Evolutionary conservation across 92 coral and sea anemone genomes (phyloP), one percentile per base, ranked within the genome.

Genomic region (Actinostola sp.): DNA sequence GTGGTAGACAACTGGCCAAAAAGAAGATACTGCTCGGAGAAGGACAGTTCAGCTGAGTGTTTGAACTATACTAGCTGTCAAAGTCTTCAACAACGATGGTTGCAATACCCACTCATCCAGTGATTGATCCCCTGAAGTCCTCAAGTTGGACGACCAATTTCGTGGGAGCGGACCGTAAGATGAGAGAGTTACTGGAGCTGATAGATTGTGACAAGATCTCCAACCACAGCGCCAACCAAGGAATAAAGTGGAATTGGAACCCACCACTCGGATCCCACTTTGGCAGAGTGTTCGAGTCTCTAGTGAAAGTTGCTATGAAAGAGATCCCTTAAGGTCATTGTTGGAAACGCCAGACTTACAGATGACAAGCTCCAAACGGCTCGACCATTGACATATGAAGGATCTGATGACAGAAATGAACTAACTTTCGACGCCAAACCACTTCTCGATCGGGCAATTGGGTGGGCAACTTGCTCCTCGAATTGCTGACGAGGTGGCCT

Each of bases 201-300:
- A 44, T 75, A 50, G 63, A 67, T 66, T 34, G 56, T 6, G 63
- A 36, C 8, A 68, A 36, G 43, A 59, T 68, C 31, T 14, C 27
- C 11, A 63, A 57, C 21, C 55, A 66, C 31, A 5, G 7, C 5
- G 66, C 82, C 8, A 53, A 66, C 60, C 46, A 66, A 12, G 61
- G 78, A 15, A 59, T 59, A 15, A 60, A 60, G 58, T 57, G 67
- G 67, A 59, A 60, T n/a, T 59, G 30, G 53, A 35, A 61, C 20
- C 63, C 71, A 1, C 63, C 71, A 0, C 63, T 63, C 0, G 71
- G 71, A 12, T 76, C 67, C 11, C 82, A 76, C 80, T 76, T 65
- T 14, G 76, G 70, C 1, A 28, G 74, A 1, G 66, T 75, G 36
- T 64, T 75, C 20, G 75, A 68, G 62, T 68, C 75, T 12, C 61